A percentile compares a stretch with the other conserved stretches of the same genome.
Evolutionary conservation across 2,888 invertebrate genomes (phyloP).

Genomic region (Rosalia funebris): DNA sequence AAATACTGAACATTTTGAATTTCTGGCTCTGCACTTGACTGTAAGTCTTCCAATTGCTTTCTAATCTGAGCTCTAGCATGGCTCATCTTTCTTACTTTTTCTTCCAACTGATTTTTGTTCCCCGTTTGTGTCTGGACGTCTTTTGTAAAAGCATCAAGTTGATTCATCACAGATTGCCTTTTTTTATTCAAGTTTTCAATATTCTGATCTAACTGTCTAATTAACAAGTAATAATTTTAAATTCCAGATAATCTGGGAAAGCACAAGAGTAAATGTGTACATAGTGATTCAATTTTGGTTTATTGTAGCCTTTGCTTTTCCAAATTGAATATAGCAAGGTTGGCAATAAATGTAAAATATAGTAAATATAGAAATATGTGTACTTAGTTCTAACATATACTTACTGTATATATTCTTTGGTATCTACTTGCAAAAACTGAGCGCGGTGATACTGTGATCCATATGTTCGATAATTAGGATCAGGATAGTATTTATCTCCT

Average conservation of each 20-base stretch:
- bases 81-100: slow-evolving; percentile 53
- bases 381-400: too few species aligned
- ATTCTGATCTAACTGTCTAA: slow-evolving; percentile 44
- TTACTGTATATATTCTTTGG: slow-evolving; percentile 71
- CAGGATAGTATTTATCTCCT: slow-evolving; percentile 77
- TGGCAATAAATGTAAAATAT: too few species aligned
- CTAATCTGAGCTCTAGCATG: slow-evolving; percentile 47
- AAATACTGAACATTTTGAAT: slow-evolving; percentile 56
- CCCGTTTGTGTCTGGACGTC: slow-evolving; percentile 49
- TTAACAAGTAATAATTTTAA: too few species aligned
- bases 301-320: too few species aligned
- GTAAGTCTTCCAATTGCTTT: slow-evolving; percentile 51
- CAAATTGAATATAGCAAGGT: too few species aligned
- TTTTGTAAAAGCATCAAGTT: slow-evolving; percentile 49
- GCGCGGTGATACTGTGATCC: slow-evolving; percentile 69
- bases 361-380: too few species aligned
- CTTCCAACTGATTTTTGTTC: slow-evolving; percentile 51
- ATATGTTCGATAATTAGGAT: slow-evolving; percentile 81
- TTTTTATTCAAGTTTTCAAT: slow-evolving; percentile 57
- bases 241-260: too few species aligned
- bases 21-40: slow-evolving; percentile 58
- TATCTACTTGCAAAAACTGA: slow-evolving; percentile 74
- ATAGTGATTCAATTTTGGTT: too few species aligned
- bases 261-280: too few species aligned
- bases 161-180: slow-evolving; percentile 45